phyloP scores from a whole-genome alignment of 2,113 vertebrate species.

The Corythornis madagascariensis region DNA sequence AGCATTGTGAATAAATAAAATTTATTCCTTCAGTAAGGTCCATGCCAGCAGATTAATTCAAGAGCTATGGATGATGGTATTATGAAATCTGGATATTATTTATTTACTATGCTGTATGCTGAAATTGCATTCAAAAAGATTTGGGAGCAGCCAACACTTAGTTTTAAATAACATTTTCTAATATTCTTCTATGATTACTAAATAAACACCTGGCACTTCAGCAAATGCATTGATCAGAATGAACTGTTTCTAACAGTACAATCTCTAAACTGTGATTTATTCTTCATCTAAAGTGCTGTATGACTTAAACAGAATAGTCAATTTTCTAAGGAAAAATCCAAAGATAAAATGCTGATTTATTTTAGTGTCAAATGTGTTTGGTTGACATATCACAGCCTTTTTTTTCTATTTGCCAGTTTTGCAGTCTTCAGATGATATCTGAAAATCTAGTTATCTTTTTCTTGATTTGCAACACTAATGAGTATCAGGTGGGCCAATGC shows the following conservation, averaged over 20 bases:
- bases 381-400: neutral
- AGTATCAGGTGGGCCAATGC: neutral
- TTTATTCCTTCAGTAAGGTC: neutral
- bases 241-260: neutral
- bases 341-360: neutral
- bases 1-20: neutral
- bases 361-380: neutral
- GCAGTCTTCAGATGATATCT: neutral
- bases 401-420: neutral
- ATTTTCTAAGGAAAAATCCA: neutral
- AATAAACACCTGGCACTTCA: constrained; percentile 47
- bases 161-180: neutral
- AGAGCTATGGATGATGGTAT: neutral
- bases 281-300: neutral
- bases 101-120: neutral
- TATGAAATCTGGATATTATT: neutral
- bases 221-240: constrained; percentile 21
- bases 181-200: neutral
- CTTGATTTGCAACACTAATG: neutral
- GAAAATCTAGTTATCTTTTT: neutral
- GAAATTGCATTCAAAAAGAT: neutral
- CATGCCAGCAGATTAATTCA: neutral
- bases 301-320: neutral
- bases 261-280: neutral
- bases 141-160: neutral